These are phyloP conservation scores for Aplocera efformata DNA, from an alignment of 2,888 invertebrate species.

Conservation along the genomic window DNA sequence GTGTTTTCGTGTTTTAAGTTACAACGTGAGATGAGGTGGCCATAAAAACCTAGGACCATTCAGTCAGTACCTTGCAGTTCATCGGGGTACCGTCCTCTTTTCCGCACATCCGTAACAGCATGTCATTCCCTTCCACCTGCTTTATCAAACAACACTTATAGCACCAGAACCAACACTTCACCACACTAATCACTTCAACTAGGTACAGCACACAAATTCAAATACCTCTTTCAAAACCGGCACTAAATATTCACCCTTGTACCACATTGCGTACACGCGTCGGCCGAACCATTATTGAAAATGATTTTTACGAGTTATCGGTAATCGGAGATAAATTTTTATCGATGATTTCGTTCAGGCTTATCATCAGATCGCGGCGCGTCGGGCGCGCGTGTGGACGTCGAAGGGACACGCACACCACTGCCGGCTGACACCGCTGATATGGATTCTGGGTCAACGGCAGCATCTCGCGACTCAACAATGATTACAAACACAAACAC, in stretches of 20 bases:
- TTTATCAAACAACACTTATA: slow-evolving; percentile 33
- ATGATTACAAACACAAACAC: slow-evolving; percentile 45
- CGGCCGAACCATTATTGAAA: slow-evolving; percentile 16
- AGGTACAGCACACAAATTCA: not conserved
- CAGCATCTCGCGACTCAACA: slow-evolving; percentile 32
- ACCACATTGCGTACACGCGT: slow-evolving; percentile 37
- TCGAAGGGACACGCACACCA: slow-evolving; percentile 13
- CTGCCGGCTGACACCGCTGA: slow-evolving; percentile 21
- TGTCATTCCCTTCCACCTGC: slow-evolving; percentile 38
- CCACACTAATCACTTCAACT: slow-evolving; percentile 12
- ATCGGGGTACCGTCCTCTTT: slow-evolving; percentile 49
- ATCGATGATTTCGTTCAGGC: slow-evolving; percentile 5
- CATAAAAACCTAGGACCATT: too few species aligned
- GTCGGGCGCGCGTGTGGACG: slow-evolving; percentile 13
- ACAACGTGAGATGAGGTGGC: too few species aligned
- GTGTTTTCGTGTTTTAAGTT: too few species aligned
- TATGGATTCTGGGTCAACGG: slow-evolving; percentile 50
- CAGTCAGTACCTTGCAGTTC: slow-evolving; percentile 55
- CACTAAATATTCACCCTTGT: slow-evolving; percentile 44
- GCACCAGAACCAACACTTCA: slow-evolving; percentile 20
- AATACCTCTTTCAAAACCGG: slow-evolving; percentile 45
- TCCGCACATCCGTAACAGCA: slow-evolving; percentile 54
- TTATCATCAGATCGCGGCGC: not conserved
- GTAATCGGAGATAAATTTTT: slow-evolving; percentile 15
- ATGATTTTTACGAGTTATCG: slow-evolving; percentile 6